Percentiles rank a stretch among this genome's conserved stretches.
phyloP scores from a whole-genome alignment of 2,888 invertebrate species.

The Anorthoa munda region DNA sequence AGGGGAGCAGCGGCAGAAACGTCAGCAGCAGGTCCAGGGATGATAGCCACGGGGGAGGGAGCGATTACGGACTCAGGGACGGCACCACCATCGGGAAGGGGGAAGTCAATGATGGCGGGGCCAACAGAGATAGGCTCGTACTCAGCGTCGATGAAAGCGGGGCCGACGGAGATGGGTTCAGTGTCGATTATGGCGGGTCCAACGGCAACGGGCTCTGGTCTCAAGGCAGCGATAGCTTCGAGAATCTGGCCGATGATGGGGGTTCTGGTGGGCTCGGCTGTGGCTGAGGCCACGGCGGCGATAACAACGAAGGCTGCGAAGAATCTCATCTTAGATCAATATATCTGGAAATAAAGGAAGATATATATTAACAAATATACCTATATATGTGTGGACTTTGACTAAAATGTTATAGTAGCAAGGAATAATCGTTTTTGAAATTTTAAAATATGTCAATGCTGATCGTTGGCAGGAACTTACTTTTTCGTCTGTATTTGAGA shows the following conservation, averaged over 20 bases:
- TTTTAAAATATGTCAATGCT: neutral
- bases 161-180: conserved; percentile 45
- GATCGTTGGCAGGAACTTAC: conserved; percentile 22
- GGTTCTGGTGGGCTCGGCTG: conserved; percentile 73
- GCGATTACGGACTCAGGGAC: conserved; percentile 30
- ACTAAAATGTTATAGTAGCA: neutral
- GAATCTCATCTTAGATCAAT: conserved; percentile 82
- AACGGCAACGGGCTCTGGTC: conserved; percentile 29
- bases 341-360: conserved; percentile 62
- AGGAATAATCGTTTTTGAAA: too few relatives aligned
- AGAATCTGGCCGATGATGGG: conserved; percentile 53
- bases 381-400: neutral
- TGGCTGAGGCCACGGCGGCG: conserved; percentile 78
- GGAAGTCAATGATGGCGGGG: conserved; percentile 61
- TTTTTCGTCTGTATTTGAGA: conserved; percentile 23
- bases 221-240: conserved; percentile 28
- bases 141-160: conserved; percentile 34
- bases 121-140: conserved; percentile 58
- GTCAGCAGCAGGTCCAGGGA: conserved; percentile 19
- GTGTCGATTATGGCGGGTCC: conserved; percentile 38
- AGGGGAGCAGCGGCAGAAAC: conserved; percentile 56
- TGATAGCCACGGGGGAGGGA: conserved; percentile 44
- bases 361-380: neutral
- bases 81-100: conserved; percentile 48
- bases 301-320: conserved; percentile 77